phyloP scores from a whole-genome alignment of 2,888 invertebrate species.

The Chymomyza caudatula region DNA sequence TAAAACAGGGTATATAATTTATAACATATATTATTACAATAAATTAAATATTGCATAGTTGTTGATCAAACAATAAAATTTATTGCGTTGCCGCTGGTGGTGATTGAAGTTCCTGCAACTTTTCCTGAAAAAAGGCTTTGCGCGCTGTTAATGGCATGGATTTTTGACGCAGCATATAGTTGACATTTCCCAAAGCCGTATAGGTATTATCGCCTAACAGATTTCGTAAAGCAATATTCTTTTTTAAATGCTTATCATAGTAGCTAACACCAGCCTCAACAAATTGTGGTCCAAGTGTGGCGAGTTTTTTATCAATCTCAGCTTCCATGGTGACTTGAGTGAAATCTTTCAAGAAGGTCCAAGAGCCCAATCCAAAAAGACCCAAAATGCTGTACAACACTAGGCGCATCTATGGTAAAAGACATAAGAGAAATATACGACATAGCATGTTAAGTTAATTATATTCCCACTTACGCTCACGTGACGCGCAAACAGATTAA shows the following conservation, averaged over 20 bases:
- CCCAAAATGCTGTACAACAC: conserved; percentile 81
- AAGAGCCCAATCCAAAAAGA: conserved; percentile 81
- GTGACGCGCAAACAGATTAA: conserved; percentile 81
- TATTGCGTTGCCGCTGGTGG: conserved; percentile 31
- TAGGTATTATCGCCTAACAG: conserved; percentile 81
- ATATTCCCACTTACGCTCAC: conserved; percentile 65
- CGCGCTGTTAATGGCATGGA: conserved; percentile 83
- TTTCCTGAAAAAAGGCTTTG: conserved; percentile 83
- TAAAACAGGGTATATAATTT: neutral
- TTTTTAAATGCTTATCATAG: conserved; percentile 85
- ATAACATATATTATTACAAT: neutral
- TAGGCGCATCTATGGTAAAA: conserved; percentile 65
- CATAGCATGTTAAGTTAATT: neutral
- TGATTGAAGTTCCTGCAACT: conserved; percentile 76
- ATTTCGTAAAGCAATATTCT: conserved; percentile 84
- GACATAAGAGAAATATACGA: neutral
- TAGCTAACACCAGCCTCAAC: conserved; percentile 86
- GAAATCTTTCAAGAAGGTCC: conserved; percentile 83
- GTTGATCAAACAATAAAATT: neutral
- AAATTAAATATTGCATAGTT: neutral
- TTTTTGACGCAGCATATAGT: conserved; percentile 82
- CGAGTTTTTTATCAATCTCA: conserved; percentile 82
- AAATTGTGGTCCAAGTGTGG: conserved; percentile 81
- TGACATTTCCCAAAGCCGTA: conserved; percentile 85
- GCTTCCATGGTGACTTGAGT: conserved; percentile 83